Evolutionary conservation across 2,797 vertebrate genomes (phyloP), one percentile per base, ranked within the genome.

Genomic region (Huso huso): DNA sequence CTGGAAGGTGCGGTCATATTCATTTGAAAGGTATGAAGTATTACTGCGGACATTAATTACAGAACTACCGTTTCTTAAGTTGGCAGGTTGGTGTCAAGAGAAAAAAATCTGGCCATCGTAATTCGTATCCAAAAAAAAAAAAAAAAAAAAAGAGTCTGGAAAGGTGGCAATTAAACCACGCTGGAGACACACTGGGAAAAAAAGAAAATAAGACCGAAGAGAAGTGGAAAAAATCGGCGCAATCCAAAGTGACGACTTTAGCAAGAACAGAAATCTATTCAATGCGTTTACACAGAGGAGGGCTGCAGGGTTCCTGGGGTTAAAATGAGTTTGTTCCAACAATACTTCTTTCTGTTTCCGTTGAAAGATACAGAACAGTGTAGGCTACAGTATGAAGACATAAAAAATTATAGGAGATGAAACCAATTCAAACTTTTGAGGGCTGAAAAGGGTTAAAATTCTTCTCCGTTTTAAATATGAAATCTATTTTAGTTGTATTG

Each of bases 401-500:
- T 7, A 64, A 8, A 57, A 57, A 74, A 64, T 72, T 1, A 13
- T 61, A 66, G 10, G 15, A 55, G 1, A 13, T 13, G 23, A 10
- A 49, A 62, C 6, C 10, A 6, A 2, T 37, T 37, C 23, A 37
- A 37, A 37, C 23, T 37, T 37, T 37, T 37, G 23, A 37, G 23
- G 23, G 23, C 23, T 37, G 73, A 79, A 75, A 80, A 65, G 77
- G 76, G 79, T 82, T 82, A 77, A 83, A 82, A 84, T 79, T 82
- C 80, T 73, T 78, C 64, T 73, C 78, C 71, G 74, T 81, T 81
- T 84, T 74, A 88, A 90, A 86, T 85, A 86, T 86, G 77, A 81
- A 82, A 83, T 87, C 82, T 86, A 88, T 88, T 87, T 87, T 82
- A 76, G 75, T 83, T 89, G 87, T 84, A 83, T 86, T 87, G 79